A percentile compares a stretch with the other conserved stretches of the same genome.
Evolutionary conservation across 2,113 vertebrate genomes (phyloP).

Genomic region (Meriones unguiculatus): DNA sequence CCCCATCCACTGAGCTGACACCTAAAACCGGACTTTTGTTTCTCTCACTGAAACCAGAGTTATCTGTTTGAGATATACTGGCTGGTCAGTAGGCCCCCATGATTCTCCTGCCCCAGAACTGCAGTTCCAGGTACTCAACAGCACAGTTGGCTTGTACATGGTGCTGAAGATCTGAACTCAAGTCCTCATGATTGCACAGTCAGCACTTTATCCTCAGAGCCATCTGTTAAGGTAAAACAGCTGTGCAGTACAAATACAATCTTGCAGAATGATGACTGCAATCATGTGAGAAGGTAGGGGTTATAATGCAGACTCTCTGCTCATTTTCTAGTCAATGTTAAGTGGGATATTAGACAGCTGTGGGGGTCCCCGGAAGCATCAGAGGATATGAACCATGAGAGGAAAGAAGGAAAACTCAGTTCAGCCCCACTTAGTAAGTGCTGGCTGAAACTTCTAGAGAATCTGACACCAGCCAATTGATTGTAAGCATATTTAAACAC

Average conservation of each 20-base stretch:
- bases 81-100: neutral
- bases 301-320: fast-evolving
- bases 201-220: neutral
- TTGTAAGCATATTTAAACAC: neutral
- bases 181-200: neutral
- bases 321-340: neutral
- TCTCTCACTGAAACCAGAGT: neutral
- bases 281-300: neutral
- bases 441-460: neutral
- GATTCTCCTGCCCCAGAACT: neutral
- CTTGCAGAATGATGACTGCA: neutral
- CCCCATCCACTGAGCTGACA: neutral
- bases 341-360: neutral
- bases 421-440: neutral
- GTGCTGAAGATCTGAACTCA: too few species aligned
- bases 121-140: neutral
- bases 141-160: neutral
- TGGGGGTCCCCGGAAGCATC: neutral
- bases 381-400: neutral
- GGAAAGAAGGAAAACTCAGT: neutral
- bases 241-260: neutral
- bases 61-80: neutral
- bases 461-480: neutral
- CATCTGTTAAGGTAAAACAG: neutral
- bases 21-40: neutral